Conservation (phyloP, 2,888 invertebrate species). For the Drosophila macrospina region DNA sequence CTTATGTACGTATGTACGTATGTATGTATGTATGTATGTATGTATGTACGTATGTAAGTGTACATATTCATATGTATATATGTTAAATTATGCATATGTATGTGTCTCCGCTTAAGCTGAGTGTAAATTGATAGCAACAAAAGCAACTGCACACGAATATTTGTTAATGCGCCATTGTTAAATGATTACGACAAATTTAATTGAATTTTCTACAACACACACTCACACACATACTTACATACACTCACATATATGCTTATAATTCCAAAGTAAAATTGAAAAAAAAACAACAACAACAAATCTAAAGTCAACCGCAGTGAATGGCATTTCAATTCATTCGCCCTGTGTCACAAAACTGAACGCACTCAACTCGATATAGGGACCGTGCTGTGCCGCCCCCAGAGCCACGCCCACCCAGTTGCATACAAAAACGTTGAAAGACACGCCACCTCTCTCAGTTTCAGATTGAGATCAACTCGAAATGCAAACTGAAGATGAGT, state of each 20-base stretch:
- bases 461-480: slow-evolving; percentile 16
- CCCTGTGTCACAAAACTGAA: slow-evolving; percentile 10
- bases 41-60: not conserved
- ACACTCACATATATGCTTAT: slow-evolving; percentile 1
- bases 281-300: slow-evolving; percentile 10
- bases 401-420: slow-evolving; percentile 28
- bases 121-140: slow-evolving; percentile 54
- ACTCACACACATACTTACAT: slow-evolving; percentile 4
- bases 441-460: slow-evolving; percentile 10
- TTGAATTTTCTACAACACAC: slow-evolving; percentile 61
- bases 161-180: slow-evolving; percentile 67
- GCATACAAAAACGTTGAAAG: slow-evolving; percentile 3
- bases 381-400: not conserved
- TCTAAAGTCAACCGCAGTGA: slow-evolving; percentile 30
- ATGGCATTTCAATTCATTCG: slow-evolving; percentile 52
- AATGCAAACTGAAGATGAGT: slow-evolving; percentile 8
- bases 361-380: slow-evolving; percentile 13
- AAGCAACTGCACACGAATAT: slow-evolving; percentile 47
- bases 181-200: slow-evolving; percentile 71
- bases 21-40: not conserved
- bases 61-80: not conserved
- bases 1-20: not conserved
- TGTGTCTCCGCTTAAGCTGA: slow-evolving; percentile 16
- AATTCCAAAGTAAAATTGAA: slow-evolving; percentile 15
- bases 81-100: not conserved